phyloP scores from a whole-genome alignment of 2,797 vertebrate genomes.

The Avahi laniger region DNA sequence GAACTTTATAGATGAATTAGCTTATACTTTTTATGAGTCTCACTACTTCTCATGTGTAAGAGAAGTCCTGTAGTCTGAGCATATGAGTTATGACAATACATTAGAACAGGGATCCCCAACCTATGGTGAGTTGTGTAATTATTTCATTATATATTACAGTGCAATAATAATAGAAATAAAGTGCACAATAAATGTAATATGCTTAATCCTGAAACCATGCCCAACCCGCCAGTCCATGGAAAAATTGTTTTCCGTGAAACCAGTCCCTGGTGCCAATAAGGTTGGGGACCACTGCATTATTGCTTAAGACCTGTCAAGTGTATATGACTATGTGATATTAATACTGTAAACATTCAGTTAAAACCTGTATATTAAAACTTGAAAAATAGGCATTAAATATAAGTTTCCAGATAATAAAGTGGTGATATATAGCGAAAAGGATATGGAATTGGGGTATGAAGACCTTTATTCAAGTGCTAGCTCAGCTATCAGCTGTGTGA shows the following conservation, averaged over 20 bases:
- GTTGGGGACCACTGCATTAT: not conserved
- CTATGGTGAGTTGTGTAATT: too few species aligned
- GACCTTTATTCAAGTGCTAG: not conserved
- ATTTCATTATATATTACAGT: too few species aligned
- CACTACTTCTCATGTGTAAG: not conserved
- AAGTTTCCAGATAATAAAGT: not conserved
- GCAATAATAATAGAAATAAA: too few species aligned
- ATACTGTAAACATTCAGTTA: not conserved
- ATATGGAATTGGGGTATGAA: not conserved
- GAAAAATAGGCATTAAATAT: not conserved
- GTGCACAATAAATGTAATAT: too few species aligned
- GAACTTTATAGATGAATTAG: not conserved
- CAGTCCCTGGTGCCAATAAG: too few species aligned
- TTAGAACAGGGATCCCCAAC: not conserved
- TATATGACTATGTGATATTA: not conserved
- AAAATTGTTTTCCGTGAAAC: too few species aligned
- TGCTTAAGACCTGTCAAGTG: not conserved
- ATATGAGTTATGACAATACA: not conserved
- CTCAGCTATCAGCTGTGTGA: not conserved
- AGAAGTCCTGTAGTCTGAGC: not conserved
- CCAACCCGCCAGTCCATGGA: too few species aligned
- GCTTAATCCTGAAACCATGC: too few species aligned
- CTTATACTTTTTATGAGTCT: not conserved
- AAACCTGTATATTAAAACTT: conserved; percentile 11
- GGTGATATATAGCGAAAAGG: not conserved